Conservation (phyloP, 2,888 invertebrate species). For the Clostera curtula region DNA sequence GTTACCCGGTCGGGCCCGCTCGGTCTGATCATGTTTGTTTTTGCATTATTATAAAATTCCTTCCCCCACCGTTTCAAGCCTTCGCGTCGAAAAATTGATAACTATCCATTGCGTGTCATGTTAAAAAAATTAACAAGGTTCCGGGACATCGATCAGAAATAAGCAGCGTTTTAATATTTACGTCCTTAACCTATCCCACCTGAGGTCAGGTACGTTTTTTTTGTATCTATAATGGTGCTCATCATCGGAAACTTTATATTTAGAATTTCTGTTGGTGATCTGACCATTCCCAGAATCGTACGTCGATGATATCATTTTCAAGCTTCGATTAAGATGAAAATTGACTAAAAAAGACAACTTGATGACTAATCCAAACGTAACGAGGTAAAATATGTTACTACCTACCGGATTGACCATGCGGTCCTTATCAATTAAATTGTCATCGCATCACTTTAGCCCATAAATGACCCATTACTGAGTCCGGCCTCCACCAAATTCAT, state of each 20-base stretch:
- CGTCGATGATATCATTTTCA: conserved; percentile 35
- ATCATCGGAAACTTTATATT: conserved; percentile 3
- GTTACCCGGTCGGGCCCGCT: conserved; percentile 33
- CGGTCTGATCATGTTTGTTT: conserved; percentile 59
- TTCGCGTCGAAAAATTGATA: conserved; percentile 13
- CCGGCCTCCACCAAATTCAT: too few species aligned
- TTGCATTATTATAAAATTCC: conserved; percentile 67
- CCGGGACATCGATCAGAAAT: too few species aligned
- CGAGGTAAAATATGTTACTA: conserved; percentile 11
- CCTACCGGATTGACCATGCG: conserved; percentile 1
- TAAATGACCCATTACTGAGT: too few species aligned
- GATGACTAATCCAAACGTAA: conserved; percentile 22
- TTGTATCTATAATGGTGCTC: too few species aligned
- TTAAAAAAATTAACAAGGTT: too few species aligned
- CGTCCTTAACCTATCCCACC: not conserved
- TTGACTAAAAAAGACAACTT: conserved; percentile 16
- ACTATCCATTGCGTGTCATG: conserved; percentile 25
- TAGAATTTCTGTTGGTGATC: conserved; percentile 21
- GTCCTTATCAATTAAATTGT: too few species aligned
- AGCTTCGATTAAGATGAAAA: conserved; percentile 8
- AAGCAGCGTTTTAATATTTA: too few species aligned
- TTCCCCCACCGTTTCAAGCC: conserved; percentile 22
- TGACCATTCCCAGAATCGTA: too few species aligned
- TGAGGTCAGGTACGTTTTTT: conserved; percentile 5
- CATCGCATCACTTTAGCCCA: too few species aligned